Conservation (phyloP, 2,888 invertebrate genomes). For the Melanostoma scalare region DNA sequence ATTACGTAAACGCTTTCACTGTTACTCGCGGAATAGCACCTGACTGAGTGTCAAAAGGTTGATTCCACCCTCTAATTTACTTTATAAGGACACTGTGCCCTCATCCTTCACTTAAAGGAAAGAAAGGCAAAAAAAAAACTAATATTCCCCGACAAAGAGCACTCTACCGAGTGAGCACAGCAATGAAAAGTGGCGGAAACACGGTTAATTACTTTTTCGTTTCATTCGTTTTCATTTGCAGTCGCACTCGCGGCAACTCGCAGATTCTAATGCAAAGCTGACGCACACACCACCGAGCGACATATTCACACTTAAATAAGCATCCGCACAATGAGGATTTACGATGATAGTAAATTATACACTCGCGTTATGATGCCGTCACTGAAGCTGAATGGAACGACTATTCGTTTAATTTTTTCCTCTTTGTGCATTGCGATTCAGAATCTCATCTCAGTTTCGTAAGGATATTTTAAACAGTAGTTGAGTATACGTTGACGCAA, state of each 20-base stretch:
- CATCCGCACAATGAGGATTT: slow-evolving; percentile 56
- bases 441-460: neutral
- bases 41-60: slow-evolving; percentile 27
- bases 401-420: slow-evolving; percentile 10
- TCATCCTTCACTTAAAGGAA: neutral
- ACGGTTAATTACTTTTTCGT: slow-evolving; percentile 71
- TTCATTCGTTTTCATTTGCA: slow-evolving; percentile 67
- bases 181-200: slow-evolving; percentile 63
- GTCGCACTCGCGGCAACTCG: slow-evolving; percentile 22
- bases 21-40: slow-evolving; percentile 37
- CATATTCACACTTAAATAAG: slow-evolving; percentile 42
- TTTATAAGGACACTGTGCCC: slow-evolving; percentile 9
- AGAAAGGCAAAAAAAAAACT: slow-evolving; percentile 24
- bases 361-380: neutral
- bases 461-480: neutral
- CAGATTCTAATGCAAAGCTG: slow-evolving; percentile 19
- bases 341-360: slow-evolving; percentile 66
- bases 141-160: slow-evolving; percentile 28
- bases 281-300: slow-evolving; percentile 22
- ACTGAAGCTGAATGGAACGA: neutral
- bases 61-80: slow-evolving; percentile 31
- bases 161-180: neutral
- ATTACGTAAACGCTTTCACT: slow-evolving; percentile 44
- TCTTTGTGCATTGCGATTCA: neutral
- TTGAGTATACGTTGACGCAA: slow-evolving; percentile 33